Percentiles rank a stretch among this genome's conserved stretches.
These are phyloP conservation scores for Danio albolineatus DNA, from an alignment of 2,797 vertebrate genomes.

Conservation along the genomic window DNA sequence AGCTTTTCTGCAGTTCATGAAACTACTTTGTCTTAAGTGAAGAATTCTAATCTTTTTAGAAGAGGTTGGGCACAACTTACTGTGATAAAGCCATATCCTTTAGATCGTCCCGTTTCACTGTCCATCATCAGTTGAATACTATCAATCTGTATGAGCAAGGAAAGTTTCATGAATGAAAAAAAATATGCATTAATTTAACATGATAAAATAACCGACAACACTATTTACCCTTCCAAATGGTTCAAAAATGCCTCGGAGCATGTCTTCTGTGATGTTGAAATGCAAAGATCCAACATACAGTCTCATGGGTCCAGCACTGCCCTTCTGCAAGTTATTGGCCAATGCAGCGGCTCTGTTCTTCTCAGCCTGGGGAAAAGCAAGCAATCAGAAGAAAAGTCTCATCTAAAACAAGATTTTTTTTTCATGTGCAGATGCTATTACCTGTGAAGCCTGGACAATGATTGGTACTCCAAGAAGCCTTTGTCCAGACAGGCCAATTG, in stretches of 20 bases:
- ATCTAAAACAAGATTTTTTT: background rate
- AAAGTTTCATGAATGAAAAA: background rate
- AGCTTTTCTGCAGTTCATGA: background rate
- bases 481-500: constrained; percentile 95
- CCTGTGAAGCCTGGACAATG: constrained; percentile 97
- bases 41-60: background rate
- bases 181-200: background rate
- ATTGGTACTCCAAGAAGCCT: constrained; percentile 95
- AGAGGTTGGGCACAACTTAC: constrained; percentile 74
- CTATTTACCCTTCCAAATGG: constrained; percentile 90
- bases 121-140: constrained; percentile 99
- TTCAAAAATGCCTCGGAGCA: constrained; percentile 97
- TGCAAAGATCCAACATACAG: constrained; percentile 95
- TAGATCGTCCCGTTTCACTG: constrained; percentile 92
- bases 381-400: background rate
- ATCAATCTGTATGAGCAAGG: constrained; percentile 83
- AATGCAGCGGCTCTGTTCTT: constrained; percentile 95
- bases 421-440: constrained; percentile 61
- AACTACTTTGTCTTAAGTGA: background rate
- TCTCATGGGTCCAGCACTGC: constrained; percentile 92
- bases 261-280: constrained; percentile 98
- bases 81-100: constrained; percentile 98
- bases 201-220: background rate
- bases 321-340: constrained; percentile 94
- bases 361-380: constrained; percentile 82